A percentile compares a stretch with the other conserved stretches of the same genome.
phyloP scores from a whole-genome alignment of 1,140 invertebrate genomes.

The Drosophila sulfurigaster region DNA sequence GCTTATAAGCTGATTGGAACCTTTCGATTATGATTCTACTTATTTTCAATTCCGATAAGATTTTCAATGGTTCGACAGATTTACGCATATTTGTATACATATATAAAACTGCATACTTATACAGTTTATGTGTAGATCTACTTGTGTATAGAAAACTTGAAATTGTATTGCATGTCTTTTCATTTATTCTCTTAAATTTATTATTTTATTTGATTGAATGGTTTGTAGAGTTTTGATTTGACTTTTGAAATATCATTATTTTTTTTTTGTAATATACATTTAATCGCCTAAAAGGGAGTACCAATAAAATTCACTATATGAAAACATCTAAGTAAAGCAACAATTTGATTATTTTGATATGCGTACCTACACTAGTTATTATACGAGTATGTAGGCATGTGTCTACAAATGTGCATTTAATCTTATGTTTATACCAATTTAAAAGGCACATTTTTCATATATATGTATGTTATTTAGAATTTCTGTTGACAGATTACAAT shows the following conservation, averaged over 20 bases:
- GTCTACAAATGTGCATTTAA: conserved; percentile 15
- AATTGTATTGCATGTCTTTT: conserved; percentile 63
- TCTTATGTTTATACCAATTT: conserved; percentile 43
- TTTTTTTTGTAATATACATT: conserved; percentile 22
- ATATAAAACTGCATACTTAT: conserved; percentile 18
- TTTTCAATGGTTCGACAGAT: conserved; percentile 22
- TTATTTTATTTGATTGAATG: conserved; percentile 43
- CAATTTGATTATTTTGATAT: conserved; percentile 22
- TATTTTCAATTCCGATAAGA: conserved; percentile 35
- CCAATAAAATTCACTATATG: conserved; percentile 46
- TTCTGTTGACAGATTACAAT: conserved; percentile 26
- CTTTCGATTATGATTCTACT: conserved; percentile 29
- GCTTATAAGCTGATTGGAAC: conserved; percentile 34
- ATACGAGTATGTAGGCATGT: conserved; percentile 4
- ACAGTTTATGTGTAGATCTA: conserved; percentile 31
- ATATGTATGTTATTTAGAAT: conserved; percentile 51
- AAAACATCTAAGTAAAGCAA: conserved; percentile 42
- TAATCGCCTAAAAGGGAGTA: conserved; percentile 31
- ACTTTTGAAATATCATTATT: too few species aligned
- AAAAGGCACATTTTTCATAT: conserved; percentile 52
- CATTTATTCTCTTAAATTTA: conserved; percentile 42
- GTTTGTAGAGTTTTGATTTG: conserved; percentile 32
- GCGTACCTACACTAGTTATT: neutral
- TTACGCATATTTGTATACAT: conserved; percentile 5
- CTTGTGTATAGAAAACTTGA: conserved; percentile 54